Conservation (phyloP, 2,797 vertebrate species). For the Aldrovandia affinis region DNA sequence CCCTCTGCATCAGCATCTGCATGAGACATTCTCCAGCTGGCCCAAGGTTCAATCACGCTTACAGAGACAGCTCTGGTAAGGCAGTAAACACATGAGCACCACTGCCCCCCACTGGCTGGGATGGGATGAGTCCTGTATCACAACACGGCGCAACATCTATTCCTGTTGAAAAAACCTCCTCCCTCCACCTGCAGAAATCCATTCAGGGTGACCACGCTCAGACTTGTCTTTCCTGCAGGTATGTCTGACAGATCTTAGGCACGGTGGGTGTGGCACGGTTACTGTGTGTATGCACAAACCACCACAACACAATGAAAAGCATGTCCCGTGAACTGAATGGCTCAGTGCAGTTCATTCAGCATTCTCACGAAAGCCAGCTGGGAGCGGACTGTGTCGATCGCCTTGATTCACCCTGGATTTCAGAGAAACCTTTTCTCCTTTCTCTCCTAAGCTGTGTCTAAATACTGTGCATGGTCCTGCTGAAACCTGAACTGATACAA, state of each 20-base stretch:
- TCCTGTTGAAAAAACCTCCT: background rate
- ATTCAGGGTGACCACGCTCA: background rate
- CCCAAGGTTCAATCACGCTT: background rate
- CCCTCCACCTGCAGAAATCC: slow-evolving; percentile 3
- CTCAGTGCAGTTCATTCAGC: slow-evolving; percentile 2
- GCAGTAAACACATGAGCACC: background rate
- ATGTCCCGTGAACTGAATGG: background rate
- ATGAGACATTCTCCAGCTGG: too few species aligned
- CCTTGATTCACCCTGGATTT: background rate
- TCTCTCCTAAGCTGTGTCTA: background rate
- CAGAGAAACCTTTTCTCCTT: background rate
- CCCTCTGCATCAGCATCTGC: too few species aligned
- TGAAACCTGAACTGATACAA: background rate
- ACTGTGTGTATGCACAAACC: slow-evolving; percentile 15
- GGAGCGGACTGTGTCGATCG: background rate
- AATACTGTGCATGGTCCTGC: background rate
- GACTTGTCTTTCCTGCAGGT: slow-evolving; percentile 16
- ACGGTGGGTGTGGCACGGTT: background rate
- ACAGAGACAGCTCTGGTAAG: background rate
- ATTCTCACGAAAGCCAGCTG: slow-evolving; percentile 20
- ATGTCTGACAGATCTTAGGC: slow-evolving; percentile 24
- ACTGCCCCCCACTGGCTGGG: background rate
- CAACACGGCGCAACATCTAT: background rate
- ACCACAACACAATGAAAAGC: slow-evolving; percentile 6
- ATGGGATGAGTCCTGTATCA: background rate